Percentiles rank a stretch among this genome's conserved stretches.
Evolutionary conservation across 2,113 vertebrate genomes (phyloP).

Genomic region (Melospiza melodia): DNA sequence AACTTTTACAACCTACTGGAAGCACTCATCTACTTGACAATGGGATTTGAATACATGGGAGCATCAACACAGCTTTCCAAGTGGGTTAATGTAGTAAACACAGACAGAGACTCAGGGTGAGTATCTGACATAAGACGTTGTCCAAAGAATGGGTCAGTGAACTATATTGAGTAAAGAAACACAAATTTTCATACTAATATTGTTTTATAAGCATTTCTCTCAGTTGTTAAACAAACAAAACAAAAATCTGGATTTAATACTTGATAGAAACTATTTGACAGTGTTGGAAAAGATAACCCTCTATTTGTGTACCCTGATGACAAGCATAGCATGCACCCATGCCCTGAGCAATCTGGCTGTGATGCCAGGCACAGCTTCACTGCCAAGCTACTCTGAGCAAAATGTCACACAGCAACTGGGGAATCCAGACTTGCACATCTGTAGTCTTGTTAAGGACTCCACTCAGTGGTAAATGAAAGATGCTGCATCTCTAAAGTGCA

Average conservation of each 20-base stretch:
- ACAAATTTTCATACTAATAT: not conserved
- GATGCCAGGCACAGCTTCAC: not conserved
- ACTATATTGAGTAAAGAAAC: not conserved
- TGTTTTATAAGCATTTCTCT: not conserved
- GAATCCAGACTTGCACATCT: not conserved
- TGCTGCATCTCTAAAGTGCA: not conserved
- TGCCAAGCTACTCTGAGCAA: not conserved
- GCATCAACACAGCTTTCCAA: not conserved
- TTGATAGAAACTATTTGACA: not conserved
- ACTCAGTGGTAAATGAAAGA: conserved; percentile 30
- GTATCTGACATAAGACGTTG: not conserved
- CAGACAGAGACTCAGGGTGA: not conserved
- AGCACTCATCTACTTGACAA: not conserved
- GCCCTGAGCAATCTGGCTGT: rapidly evolving
- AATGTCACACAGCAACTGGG: not conserved
- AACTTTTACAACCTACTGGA: not conserved
- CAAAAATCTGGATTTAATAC: not conserved
- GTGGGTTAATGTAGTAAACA: not conserved
- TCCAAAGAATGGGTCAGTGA: not conserved
- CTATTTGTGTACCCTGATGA: not conserved
- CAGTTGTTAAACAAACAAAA: not conserved
- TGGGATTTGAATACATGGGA: not conserved
- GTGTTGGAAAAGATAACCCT: not conserved
- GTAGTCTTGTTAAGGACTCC: conserved; percentile 31
- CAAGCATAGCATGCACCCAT: not conserved